Evolutionary conservation across 2,888 invertebrate species (phyloP), one percentile per base, ranked within the genome.

Genomic region (Cataglyphis livida): DNA sequence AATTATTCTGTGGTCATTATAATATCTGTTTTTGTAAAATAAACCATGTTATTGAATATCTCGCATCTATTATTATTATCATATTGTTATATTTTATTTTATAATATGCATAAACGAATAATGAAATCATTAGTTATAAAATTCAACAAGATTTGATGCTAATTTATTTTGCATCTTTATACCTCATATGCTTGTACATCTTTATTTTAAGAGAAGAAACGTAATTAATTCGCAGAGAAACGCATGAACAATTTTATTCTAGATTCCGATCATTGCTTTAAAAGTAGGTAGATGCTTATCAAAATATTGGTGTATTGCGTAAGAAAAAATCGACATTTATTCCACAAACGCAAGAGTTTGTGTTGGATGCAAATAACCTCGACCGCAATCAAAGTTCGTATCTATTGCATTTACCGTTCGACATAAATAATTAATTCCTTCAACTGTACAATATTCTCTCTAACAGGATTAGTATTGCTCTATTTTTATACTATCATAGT

Each of bases 281-380:
- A 51, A 4, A 3, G 7, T 59, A 3, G 3, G 15, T 25, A 21
- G 21, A 21, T 6, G 9, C 15, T n/a, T 35, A 62, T 74, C 15
- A 48, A 25, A 28, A 1, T 21, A 28, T 10, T 0, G 6, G 1
- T 25, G 0, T 3, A 48, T 2, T 18, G 10, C 48, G 9, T 76
- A 38, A 38, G 18, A 66, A 76, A 76, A 65, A 25, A 21, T 35
- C 9, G 38, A n/a, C 28, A 21, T 66, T 76, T 76, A 76, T 51
- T 12, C 15, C 18, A 9, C 35, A 25, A 48, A 66, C 15, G 9
- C 10, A 38, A 48, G 25, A 65, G 64, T 66, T 66, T 54, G 76
- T 76, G 38, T 54, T 38, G 5, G 1, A n/a, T n/a, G 12, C n/a
- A 28, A 66, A 66, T 76, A 76, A 54, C 51, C 9, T 64, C 35